Conservation (phyloP, 2,797 vertebrate species). For the Rachycentron canadum region DNA sequence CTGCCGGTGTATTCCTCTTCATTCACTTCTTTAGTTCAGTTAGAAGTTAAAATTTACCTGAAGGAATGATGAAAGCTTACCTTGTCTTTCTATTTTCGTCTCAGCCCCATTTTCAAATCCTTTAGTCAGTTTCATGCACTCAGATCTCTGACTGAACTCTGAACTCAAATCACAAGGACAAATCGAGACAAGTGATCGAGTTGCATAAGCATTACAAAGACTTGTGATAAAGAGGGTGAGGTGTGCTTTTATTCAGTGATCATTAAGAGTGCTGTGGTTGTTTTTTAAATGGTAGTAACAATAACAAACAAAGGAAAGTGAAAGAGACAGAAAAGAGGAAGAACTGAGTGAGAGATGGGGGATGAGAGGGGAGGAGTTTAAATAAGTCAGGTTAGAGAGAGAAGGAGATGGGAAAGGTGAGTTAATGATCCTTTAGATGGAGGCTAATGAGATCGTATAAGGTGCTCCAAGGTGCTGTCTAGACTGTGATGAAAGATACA, state of each 20-base stretch:
- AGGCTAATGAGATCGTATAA: conserved; percentile 72
- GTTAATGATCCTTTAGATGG: conserved; percentile 64
- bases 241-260: neutral
- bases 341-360: neutral
- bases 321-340: conserved; percentile 12
- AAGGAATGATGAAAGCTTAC: neutral
- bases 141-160: neutral
- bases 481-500: conserved; percentile 56
- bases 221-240: neutral
- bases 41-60: conserved; percentile 14
- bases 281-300: neutral
- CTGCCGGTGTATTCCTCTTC: neutral
- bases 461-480: conserved; percentile 52
- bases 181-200: neutral
- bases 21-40: neutral
- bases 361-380: conserved; percentile 19
- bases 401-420: conserved; percentile 41
- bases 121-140: neutral
- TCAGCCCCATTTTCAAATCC: neutral
- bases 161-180: too few species aligned
- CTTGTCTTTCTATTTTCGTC: neutral
- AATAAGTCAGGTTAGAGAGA: conserved; percentile 10
- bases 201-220: neutral
- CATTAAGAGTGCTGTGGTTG: neutral
- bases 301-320: neutral